Evolutionary conservation across 2,797 vertebrate genomes (phyloP), one percentile per base, ranked within the genome.

Genomic region (Pagetopsis macropterus): DNA sequence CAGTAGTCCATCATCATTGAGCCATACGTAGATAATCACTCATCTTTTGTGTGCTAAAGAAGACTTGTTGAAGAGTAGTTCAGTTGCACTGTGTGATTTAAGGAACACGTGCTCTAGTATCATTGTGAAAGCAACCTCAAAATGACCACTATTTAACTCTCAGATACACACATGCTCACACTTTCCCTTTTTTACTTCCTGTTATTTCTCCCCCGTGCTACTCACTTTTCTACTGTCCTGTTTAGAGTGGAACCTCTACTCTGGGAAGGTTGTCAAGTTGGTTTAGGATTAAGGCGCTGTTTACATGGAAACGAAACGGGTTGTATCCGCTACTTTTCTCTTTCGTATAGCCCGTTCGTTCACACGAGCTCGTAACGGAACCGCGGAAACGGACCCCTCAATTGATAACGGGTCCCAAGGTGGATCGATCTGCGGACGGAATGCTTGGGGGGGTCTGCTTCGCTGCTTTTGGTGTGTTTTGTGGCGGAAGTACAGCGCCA

Each of bases 281-380:
- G 84, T 94, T 93, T 89, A 93, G 91, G 93, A 90, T 94, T 94
- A 92, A 27, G 27, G 4, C 4, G 27, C 27, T 27, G 27, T 27
- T 27, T 27, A 27, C 27, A 27, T 27, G 27, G 27, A 4, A 27
- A 27, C 4, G 4, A 27, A 27, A 27, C 27, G 27, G 27, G 27
- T 27, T 27, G 27, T 27, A 5, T 27, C 27, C 0, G 27, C 27
- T 27, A 27, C 27, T 27, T 27, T 27, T 27, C 27, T 27, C 27
- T 27, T 27, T 27, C 4, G 27, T 5, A 27, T 27, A 27, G 27
- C 27, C 27, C 27, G 27, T 27, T 27, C 27, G 27, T 27, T 27
- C 4, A 27, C 27, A 27, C 27, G 4, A 27, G 27, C 4, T 5
- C 27, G 27, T 27, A 27, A 27, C 27, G 27, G 27, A 27, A 5